A percentile compares a stretch with the other conserved stretches of the same genome.
These are phyloP conservation scores for Darevskia mixta DNA, from an alignment of 2,797 vertebrate genomes.

Conservation along the genomic window DNA sequence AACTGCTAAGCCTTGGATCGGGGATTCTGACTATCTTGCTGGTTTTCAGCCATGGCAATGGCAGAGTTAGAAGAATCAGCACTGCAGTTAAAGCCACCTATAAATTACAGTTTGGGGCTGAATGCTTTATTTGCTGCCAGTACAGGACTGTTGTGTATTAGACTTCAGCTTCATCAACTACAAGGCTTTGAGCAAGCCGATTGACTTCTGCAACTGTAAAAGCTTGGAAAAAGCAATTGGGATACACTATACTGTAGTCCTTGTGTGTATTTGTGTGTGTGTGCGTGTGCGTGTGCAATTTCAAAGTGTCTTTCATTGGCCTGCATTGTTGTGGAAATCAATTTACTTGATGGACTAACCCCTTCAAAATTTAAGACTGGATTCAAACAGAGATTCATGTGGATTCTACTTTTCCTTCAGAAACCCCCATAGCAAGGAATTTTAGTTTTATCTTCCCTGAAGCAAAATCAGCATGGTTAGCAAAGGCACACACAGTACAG, in stretches of 20 bases:
- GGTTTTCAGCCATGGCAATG: slow-evolving; percentile 41
- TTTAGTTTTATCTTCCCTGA: slow-evolving; percentile 30
- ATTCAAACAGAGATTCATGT: slow-evolving; percentile 29
- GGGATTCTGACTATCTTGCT: slow-evolving; percentile 24
- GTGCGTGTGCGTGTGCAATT: slow-evolving; percentile 40
- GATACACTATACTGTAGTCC: slow-evolving; percentile 55
- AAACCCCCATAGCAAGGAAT: slow-evolving; percentile 36
- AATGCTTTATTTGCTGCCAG: slow-evolving; percentile 32
- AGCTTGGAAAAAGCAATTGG: slow-evolving; percentile 54
- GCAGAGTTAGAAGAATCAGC: neutral
- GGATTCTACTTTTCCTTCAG: slow-evolving; percentile 43
- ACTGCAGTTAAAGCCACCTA: slow-evolving; percentile 40
- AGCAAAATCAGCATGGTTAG: neutral
- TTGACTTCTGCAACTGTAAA: slow-evolving; percentile 60
- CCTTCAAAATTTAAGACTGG: slow-evolving; percentile 46
- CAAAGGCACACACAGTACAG: slow-evolving; percentile 5
- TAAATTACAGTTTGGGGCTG: slow-evolving; percentile 47
- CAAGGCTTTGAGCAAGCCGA: slow-evolving; percentile 61
- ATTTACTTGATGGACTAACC: slow-evolving; percentile 53
- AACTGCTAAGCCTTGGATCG: slow-evolving; percentile 39
- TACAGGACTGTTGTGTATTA: slow-evolving; percentile 37
- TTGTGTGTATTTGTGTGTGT: slow-evolving; percentile 7
- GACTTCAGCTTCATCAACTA: slow-evolving; percentile 49
- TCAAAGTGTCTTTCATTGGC: slow-evolving; percentile 62
- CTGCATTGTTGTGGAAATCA: slow-evolving; percentile 60